Percentiles rank a stretch among this genome's conserved stretches.
phyloP scores from a whole-genome alignment of 2,113 vertebrate genomes.

The Rutilus rutilus region DNA sequence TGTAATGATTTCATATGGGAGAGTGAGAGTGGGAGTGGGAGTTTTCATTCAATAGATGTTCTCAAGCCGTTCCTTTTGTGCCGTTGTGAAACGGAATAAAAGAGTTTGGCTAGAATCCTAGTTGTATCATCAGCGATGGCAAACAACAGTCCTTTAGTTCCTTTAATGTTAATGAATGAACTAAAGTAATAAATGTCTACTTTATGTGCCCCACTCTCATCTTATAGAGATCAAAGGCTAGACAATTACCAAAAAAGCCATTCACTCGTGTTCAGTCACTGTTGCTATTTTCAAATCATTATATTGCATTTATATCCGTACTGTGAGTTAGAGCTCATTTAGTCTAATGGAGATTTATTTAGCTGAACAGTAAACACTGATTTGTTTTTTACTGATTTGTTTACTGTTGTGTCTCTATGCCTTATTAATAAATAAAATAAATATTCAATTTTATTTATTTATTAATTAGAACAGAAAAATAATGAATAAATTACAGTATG shows the following conservation, averaged over 20 bases:
- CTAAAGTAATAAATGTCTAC: slow-evolving; percentile 37
- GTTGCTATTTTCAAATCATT: slow-evolving; percentile 2
- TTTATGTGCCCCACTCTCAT: slow-evolving; percentile 4
- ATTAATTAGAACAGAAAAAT: neutral
- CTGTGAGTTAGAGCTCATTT: neutral
- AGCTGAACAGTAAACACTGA: neutral
- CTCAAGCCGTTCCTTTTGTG: slow-evolving; percentile 16
- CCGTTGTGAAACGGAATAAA: slow-evolving; percentile 17
- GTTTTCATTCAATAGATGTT: slow-evolving; percentile 30
- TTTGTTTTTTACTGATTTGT: neutral
- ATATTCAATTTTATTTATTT: neutral
- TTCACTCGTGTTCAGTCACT: neutral
- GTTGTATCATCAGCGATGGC: slow-evolving; percentile 2
- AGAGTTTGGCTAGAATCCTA: slow-evolving; percentile 38
- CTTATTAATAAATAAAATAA: neutral
- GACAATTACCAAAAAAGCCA: slow-evolving; percentile 30
- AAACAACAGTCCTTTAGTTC: slow-evolving; percentile 32
- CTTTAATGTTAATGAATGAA: slow-evolving; percentile 46
- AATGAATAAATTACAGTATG: neutral
- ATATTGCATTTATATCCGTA: neutral
- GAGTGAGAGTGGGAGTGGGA: slow-evolving; percentile 13
- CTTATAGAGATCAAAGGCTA: slow-evolving; percentile 45
- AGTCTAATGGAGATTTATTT: neutral
- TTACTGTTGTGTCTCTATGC: neutral
- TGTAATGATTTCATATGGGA: slow-evolving; percentile 30